phyloP scores from a whole-genome alignment of 2,113 vertebrate genomes.

The Paratilapia polleni region DNA sequence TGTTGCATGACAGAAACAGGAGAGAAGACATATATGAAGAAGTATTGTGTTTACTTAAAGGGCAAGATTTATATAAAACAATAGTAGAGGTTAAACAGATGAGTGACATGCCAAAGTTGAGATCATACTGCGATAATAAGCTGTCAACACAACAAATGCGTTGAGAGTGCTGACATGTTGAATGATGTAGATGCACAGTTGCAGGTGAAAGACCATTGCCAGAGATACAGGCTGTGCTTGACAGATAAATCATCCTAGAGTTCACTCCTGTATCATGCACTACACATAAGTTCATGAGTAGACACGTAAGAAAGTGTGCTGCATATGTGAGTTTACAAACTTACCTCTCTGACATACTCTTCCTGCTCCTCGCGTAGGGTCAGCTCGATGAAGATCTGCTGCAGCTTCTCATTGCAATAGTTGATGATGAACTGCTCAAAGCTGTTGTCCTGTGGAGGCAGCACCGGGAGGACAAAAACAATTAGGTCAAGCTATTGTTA shows the following conservation, averaged over 20 bases:
- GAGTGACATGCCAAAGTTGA: constrained; percentile 22
- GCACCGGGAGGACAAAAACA: not conserved
- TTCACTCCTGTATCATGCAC: not conserved
- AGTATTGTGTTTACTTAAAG: constrained; percentile 9
- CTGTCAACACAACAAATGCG: not conserved
- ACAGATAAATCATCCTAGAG: constrained; percentile 1
- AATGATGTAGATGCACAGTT: constrained; percentile 1
- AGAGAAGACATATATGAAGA: not conserved
- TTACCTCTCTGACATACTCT: constrained; percentile 95
- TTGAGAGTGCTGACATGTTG: not conserved
- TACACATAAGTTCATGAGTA: too few relatives aligned
- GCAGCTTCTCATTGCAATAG: constrained; percentile 98
- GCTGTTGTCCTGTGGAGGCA: constrained; percentile 90
- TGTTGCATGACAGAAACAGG: not conserved
- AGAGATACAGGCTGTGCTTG: not conserved
- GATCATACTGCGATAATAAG: not conserved
- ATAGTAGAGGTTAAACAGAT: constrained; percentile 15
- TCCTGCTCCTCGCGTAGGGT: constrained; percentile 97
- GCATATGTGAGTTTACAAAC: not conserved
- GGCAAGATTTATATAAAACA: not conserved
- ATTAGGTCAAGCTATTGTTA: constrained; percentile 1
- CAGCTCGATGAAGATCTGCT: constrained; percentile 99
- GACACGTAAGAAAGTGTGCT: not conserved
- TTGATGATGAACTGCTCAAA: constrained; percentile 99
- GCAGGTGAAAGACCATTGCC: not conserved